These are phyloP conservation scores for Sebastes hopkinsi DNA, from an alignment of 2,797 vertebrate species.

Conservation along the genomic window DNA sequence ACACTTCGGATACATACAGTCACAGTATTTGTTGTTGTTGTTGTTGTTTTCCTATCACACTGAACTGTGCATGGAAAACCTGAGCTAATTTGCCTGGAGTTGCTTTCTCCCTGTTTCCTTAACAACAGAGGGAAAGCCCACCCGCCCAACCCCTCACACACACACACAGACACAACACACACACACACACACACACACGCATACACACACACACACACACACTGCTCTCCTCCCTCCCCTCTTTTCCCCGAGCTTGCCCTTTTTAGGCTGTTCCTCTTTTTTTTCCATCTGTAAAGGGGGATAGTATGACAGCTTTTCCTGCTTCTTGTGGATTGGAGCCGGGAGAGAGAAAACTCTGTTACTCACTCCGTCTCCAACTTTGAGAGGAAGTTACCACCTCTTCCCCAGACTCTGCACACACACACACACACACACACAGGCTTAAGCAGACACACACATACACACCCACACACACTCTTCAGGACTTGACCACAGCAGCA, in stretches of 20 bases:
- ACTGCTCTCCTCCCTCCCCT: slow-evolving; percentile 57
- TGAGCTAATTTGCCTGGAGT: slow-evolving; percentile 66
- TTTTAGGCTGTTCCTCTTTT: slow-evolving; percentile 84
- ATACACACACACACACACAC: slow-evolving; percentile 24
- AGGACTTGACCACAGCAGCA: slow-evolving; percentile 67
- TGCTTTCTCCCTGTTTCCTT: slow-evolving; percentile 70
- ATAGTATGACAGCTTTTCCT: slow-evolving; percentile 81
- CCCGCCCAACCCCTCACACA: slow-evolving; percentile 6
- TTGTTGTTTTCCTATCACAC: slow-evolving; percentile 43
- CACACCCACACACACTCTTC: slow-evolving; percentile 36
- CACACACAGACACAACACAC: slow-evolving; percentile 21
- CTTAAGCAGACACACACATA: slow-evolving; percentile 15
- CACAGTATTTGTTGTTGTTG: neutral
- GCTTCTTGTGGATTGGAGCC: slow-evolving; percentile 65
- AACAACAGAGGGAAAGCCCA: slow-evolving; percentile 65
- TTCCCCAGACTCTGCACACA: slow-evolving; percentile 66
- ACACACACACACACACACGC: slow-evolving; percentile 23
- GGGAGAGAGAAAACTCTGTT: slow-evolving; percentile 74
- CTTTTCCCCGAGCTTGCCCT: slow-evolving; percentile 76
- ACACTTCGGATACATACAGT: neutral
- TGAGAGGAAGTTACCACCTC: slow-evolving; percentile 81
- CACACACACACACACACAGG: slow-evolving; percentile 22
- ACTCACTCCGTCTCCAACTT: slow-evolving; percentile 70
- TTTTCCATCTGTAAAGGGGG: slow-evolving; percentile 58
- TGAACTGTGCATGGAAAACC: slow-evolving; percentile 71